A percentile compares a stretch with the other conserved stretches of the same genome.
These are phyloP conservation scores for Platysternon megacephalum DNA, from an alignment of 2,113 vertebrate species.

Conservation along the genomic window DNA sequence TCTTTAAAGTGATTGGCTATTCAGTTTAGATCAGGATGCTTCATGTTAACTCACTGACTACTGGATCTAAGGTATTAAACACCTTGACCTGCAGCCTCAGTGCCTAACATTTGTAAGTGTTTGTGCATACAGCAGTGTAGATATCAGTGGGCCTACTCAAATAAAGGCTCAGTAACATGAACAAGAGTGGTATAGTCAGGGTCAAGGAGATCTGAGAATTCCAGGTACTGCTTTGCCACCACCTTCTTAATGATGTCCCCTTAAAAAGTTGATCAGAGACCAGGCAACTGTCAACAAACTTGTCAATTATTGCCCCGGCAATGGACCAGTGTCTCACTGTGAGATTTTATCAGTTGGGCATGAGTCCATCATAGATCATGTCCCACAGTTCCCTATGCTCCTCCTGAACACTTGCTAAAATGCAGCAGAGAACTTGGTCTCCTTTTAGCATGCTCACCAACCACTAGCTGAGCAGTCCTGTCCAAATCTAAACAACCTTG, in stretches of 20 bases:
- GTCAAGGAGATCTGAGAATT: not conserved
- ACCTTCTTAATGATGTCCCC: not conserved
- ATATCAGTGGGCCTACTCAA: not conserved
- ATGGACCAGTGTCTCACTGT: not conserved
- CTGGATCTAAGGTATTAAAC: not conserved
- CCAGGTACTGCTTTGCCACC: not conserved
- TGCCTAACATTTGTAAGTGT: not conserved
- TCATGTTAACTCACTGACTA: not conserved
- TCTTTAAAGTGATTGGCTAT: constrained; percentile 5
- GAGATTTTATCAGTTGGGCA: not conserved
- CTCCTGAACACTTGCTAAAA: not conserved
- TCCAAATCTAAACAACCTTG: not conserved
- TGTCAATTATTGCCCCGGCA: not conserved
- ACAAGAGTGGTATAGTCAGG: not conserved
- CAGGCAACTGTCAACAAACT: not conserved
- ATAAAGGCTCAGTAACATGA: not conserved
- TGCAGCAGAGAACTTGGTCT: not conserved
- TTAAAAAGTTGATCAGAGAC: not conserved
- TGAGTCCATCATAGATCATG: not conserved
- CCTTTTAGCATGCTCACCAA: not conserved
- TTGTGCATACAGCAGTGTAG: not conserved
- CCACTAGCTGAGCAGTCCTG: not conserved
- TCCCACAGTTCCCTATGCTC: not conserved
- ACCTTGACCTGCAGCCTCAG: not conserved
- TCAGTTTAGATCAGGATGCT: not conserved